Evolutionary conservation across 2,113 vertebrate species (phyloP), one percentile per base, ranked within the genome.

Genomic region (Callipepla californica): DNA sequence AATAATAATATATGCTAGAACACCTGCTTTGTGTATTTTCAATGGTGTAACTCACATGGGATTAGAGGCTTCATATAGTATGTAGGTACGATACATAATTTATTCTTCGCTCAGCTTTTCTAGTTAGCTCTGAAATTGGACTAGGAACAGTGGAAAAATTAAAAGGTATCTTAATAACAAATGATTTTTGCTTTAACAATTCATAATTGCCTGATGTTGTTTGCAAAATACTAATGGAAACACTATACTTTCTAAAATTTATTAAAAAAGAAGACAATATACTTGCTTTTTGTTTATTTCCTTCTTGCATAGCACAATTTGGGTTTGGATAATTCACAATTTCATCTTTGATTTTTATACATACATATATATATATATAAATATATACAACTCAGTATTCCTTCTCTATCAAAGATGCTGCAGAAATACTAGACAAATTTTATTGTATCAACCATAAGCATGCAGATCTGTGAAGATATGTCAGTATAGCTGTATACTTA

Each of bases 1-100:
- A 79, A 53, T 42, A 3, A 63, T 1, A 77, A 14, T 36, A 45
- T 78, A 81, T 70, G 11, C 7, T 57, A 73, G 81, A 92, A 36
- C 1, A 7, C 11, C 6, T 45, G 8, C n/a, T 81, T 78, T 1
- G 1, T 9, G 0, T 50, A 28, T 85, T 85, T 92, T 65, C 16
- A 25, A 2, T 5, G 5, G 4, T 10, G 16, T 16, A 32, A 3
- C 12, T 82, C 25, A 36, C 9, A 42, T 36, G 1, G 1, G 1
- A n/a, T 4, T 58, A 45, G 65, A 53, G 3, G 7, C 45, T 77
- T 87, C 66, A 36, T 30, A 45, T 48, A 75, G 21, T 25, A 19
- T 18, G n/a, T 63, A 7, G 1, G 36, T 53, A 26, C 11, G 51
- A 26, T 3, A 7, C 4, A 53, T 17, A 80, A 61, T 7, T 9